Conservation (phyloP, 2,797 vertebrate genomes). For the Spheniscus humboldti region DNA sequence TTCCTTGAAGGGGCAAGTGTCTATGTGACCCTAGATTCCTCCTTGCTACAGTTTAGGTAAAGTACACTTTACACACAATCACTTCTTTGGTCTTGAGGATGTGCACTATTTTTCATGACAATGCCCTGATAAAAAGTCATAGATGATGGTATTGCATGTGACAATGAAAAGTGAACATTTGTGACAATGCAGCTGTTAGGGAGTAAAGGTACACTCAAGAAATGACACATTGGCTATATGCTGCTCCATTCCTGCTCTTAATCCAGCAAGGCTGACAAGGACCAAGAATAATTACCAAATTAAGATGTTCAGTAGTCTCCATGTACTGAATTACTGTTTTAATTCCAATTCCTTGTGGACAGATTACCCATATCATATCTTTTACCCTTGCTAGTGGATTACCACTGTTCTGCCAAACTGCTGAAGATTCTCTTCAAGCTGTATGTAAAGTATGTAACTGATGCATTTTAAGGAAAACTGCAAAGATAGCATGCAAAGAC, state of each 20-base stretch:
- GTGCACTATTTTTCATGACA: slow-evolving; percentile 52
- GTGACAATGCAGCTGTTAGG: slow-evolving; percentile 23
- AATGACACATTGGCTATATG: neutral
- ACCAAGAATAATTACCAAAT: neutral
- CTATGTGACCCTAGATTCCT: slow-evolving; percentile 47
- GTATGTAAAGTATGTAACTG: neutral
- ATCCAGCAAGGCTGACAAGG: neutral
- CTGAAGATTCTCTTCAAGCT: neutral
- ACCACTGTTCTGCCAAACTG: neutral
- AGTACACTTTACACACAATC: slow-evolving; percentile 54
- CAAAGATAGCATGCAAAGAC: neutral
- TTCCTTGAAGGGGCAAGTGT: slow-evolving; percentile 39
- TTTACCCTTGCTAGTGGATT: neutral
- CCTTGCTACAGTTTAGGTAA: slow-evolving; percentile 49
- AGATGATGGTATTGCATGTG: neutral
- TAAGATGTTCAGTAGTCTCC: neutral
- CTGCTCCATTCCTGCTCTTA: neutral
- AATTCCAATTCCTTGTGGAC: neutral
- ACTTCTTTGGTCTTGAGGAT: slow-evolving; percentile 44
- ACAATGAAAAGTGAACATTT: slow-evolving; percentile 13
- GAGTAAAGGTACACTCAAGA: neutral
- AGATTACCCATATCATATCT: neutral
- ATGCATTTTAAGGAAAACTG: neutral
- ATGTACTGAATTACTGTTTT: neutral
- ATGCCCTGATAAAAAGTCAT: slow-evolving; percentile 20